Evolutionary conservation across 2,797 vertebrate genomes (phyloP).

Genomic region (Cetoscarus ocellatus): DNA sequence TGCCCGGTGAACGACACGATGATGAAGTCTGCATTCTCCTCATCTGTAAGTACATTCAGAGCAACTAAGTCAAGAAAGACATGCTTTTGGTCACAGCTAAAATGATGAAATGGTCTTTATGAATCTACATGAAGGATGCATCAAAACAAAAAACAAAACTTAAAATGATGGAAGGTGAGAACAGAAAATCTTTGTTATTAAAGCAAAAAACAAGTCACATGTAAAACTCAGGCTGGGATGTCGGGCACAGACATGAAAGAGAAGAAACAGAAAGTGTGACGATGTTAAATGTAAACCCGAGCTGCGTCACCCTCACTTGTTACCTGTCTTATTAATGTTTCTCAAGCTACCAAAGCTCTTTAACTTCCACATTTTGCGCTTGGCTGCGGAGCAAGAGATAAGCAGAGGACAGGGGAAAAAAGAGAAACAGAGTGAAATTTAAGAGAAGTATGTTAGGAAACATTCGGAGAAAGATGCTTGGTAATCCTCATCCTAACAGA

Average conservation of each 20-base stretch:
- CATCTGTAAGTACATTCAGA: slow-evolving; percentile 76
- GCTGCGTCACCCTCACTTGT: slow-evolving; percentile 72
- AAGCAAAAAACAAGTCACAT: slow-evolving; percentile 4
- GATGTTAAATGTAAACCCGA: slow-evolving; percentile 4
- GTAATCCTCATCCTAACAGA: background rate
- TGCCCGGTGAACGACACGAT: slow-evolving; percentile 96
- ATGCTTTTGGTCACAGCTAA: background rate
- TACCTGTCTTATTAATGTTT: slow-evolving; percentile 99
- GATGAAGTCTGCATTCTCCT: slow-evolving; percentile 97
- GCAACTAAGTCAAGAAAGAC: slow-evolving; percentile 10
- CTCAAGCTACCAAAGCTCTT: slow-evolving; percentile 99
- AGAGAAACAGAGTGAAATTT: slow-evolving; percentile 69
- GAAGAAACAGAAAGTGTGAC: slow-evolving; percentile 33
- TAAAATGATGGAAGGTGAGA: slow-evolving; percentile 24
- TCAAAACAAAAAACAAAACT: slow-evolving; percentile 26
- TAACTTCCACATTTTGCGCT: slow-evolving; percentile 99
- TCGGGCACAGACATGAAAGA: slow-evolving; percentile 30
- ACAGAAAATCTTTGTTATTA: slow-evolving; percentile 22
- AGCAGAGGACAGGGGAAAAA: slow-evolving; percentile 64
- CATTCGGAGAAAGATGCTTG: slow-evolving; percentile 26
- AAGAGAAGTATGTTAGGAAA: slow-evolving; percentile 46
- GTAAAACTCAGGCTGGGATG: slow-evolving; percentile 20
- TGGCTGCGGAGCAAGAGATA: slow-evolving; percentile 88
- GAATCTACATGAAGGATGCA: background rate
- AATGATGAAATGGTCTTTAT: background rate